phyloP scores from a whole-genome alignment of 2,113 vertebrate genomes.

The Chunga burmeisteri region DNA sequence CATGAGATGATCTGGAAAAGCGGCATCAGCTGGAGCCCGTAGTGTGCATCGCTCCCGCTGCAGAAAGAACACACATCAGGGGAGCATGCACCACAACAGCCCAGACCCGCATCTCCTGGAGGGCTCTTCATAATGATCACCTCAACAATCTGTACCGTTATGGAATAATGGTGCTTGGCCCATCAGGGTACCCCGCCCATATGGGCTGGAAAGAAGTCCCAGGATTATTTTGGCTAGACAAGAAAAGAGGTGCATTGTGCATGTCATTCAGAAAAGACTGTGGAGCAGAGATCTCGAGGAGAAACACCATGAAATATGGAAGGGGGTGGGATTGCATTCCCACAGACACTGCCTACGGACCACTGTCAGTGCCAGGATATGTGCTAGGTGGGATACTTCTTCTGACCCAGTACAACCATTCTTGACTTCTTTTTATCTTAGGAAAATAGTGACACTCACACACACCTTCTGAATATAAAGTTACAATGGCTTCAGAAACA shows the following conservation, averaged over 20 bases:
- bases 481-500: not conserved
- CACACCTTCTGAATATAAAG: not conserved
- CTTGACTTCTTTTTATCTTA: not conserved
- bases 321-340: not conserved
- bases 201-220: fast-evolving
- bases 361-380: not conserved
- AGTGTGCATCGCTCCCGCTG: not conserved
- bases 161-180: not conserved
- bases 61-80: not conserved
- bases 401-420: not conserved
- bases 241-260: not conserved
- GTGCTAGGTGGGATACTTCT: not conserved
- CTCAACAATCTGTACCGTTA: not conserved
- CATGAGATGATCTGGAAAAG: not conserved
- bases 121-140: not conserved
- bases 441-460: not conserved
- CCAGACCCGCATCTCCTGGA: not conserved
- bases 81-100: not conserved
- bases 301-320: not conserved
- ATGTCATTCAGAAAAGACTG: not conserved
- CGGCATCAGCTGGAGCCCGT: not conserved
- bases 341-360: not conserved
- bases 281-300: not conserved
- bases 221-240: not conserved
- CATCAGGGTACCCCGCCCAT: not conserved